Evolutionary conservation across 2,888 invertebrate genomes (phyloP).

Genomic region (Philereme transversata): DNA sequence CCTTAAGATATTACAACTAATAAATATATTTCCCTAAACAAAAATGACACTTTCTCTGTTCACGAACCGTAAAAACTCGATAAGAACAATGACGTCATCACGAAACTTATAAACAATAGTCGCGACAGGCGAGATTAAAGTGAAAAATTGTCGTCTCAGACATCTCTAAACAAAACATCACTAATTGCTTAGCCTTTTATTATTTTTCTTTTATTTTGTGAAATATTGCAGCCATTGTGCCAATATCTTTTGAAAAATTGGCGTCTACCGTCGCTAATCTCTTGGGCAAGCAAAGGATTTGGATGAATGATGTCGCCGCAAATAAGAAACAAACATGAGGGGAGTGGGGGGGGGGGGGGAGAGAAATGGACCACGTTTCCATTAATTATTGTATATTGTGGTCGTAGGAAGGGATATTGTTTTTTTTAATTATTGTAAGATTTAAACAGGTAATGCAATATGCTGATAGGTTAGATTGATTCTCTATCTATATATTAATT

Average conservation of each 20-base stretch:
- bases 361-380: constrained; percentile 8
- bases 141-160: constrained; percentile 56
- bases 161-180: constrained; percentile 60
- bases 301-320: constrained; percentile 50
- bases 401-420: no score
- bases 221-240: constrained; percentile 46
- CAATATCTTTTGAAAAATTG: constrained; percentile 62
- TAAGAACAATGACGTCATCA: constrained; percentile 53
- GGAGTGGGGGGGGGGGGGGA: constrained; percentile 8
- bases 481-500: no score
- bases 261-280: constrained; percentile 55
- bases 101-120: constrained; percentile 51
- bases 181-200: constrained; percentile 54
- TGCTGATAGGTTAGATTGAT: no score
- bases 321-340: constrained; percentile 57
- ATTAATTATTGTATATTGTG: constrained; percentile 5
- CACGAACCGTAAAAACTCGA: constrained; percentile 47
- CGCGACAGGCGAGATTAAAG: constrained; percentile 55
- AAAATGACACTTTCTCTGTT: constrained; percentile 37
- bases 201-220: constrained; percentile 53
- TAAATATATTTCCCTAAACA: constrained; percentile 18
- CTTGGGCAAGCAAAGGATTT: constrained; percentile 57
- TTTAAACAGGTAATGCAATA: no score
- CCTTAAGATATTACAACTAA: no score
- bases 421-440: no score